Evolutionary conservation across 2,113 vertebrate genomes (phyloP), one percentile per base, ranked within the genome.

Genomic region (Phalacrocorax carbo): DNA sequence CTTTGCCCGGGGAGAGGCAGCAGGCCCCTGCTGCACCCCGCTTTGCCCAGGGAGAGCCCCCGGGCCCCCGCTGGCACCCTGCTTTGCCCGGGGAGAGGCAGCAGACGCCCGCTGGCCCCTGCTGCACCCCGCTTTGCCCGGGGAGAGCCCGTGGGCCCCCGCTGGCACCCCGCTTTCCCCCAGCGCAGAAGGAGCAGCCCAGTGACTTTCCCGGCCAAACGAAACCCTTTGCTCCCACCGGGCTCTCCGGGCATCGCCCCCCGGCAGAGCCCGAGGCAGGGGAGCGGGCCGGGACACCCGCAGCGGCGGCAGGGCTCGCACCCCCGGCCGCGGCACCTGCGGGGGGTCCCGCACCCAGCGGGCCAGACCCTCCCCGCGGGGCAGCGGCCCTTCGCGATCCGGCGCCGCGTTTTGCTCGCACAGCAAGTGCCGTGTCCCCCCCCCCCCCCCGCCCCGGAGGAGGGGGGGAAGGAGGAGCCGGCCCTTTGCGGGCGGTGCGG

Each of bases 41-140:
- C 26, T 5, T 1, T 1, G 29, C 51, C 42, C 9, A 2, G 61
- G n/a, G 25, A 52, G 14, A 0, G 36, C 7, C 29, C 10, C 34
- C 1, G 1, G 22, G 15, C 15, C 48, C 5, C 5, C 1, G 22
- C n/a, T 8, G n/a, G 52, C 38, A 42, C 46, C 55, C n/a, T 3
- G 3, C 26, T 5, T 1, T 1, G 29, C 49, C 49, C 9, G 3
- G 61, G n/a, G 25, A 57, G 14, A 0, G 36, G 8, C 29, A 11
- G 42, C 38, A 38, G 38, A 10, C 38, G 38, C 38, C 38, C 38
- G 38, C 38, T 5, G 38, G 38, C 38, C 38, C 38, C 38, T 38
- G 38, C 38, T 0, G 30, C 38, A 42, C 48, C 55, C n/a, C 4
- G 1, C 26, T 5, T 1, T 1, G 29, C 51, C 42, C 9, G 3